These are phyloP conservation scores for Zaprionus taronus DNA, from an alignment of 1,140 invertebrate genomes.

Conservation along the genomic window DNA sequence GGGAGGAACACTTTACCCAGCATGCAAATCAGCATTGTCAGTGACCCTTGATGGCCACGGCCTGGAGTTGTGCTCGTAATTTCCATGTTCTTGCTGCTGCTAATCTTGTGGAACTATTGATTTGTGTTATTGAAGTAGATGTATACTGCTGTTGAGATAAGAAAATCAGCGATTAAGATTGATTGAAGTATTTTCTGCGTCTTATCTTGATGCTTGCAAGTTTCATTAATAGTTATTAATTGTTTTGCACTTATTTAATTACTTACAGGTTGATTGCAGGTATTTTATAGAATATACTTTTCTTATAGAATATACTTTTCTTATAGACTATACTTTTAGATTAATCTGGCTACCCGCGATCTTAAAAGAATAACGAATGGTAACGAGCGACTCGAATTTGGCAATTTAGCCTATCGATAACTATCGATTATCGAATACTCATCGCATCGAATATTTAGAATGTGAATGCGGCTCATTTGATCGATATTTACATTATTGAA, in stretches of 20 bases:
- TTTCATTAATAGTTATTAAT: conserved; percentile 10
- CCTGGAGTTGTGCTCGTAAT: conserved; percentile 13
- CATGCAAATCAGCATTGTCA: conserved; percentile 25
- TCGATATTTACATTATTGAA: not conserved
- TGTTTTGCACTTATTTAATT: conserved; percentile 3
- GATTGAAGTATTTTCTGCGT: conserved; percentile 29
- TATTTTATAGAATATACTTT: not conserved
- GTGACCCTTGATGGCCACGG: conserved; percentile 1
- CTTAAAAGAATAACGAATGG: not conserved
- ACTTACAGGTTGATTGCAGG: not conserved
- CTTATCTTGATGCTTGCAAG: conserved; percentile 22
- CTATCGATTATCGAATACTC: not conserved
- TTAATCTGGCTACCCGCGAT: not conserved
- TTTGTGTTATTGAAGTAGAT: conserved; percentile 15
- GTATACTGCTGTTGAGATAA: conserved; percentile 22
- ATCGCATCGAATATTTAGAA: not conserved
- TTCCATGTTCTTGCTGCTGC: conserved; percentile 21
- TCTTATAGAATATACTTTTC: not conserved
- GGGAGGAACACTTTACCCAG: conserved; percentile 22
- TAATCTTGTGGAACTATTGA: conserved; percentile 18
- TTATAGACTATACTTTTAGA: not conserved
- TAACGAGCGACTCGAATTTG: not conserved
- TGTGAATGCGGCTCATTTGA: not conserved
- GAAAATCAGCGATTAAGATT: conserved; percentile 33
- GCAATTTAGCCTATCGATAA: not conserved